Base-by-base conservation (phyloP, 2,797 vertebrate species). In the Etheostoma perlongum region DNA sequence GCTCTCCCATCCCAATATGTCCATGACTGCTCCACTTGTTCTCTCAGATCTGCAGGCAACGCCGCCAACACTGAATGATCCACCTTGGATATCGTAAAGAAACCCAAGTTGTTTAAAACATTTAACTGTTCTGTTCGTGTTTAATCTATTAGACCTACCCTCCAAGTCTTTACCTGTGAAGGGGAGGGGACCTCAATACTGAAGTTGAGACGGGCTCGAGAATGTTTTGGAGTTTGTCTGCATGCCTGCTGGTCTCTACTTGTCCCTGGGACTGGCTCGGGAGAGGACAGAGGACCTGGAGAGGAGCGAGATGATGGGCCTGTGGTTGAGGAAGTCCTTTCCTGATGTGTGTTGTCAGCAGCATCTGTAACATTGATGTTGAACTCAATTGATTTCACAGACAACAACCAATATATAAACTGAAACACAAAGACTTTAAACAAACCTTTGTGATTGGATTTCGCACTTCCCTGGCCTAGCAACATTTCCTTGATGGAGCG, bases 101-200 rank as follows among this genome's bases (percentile, higher is more conserved):
- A 8, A 85, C 14, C 27, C 9, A 36, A 44, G 25, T 47, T 55
- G 51, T 23, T 33, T 13, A 60, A 74, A 52, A 16, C 3, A 0
- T 33, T 4, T 30, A 1, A 23, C 7, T 6, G 0, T 27, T 65
- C 4, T 46, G 27, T 2, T 36, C 1, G 36, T 23, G 2, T 52
- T 67, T 33, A 1, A 23, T 42, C 36, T 16, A 33, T 53, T 44
- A 49, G 10, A 47, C 5, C 40, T 47, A 12, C 36, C 18, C 57
- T 58, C 54, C 19, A 30, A 18, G 2, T 10, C 44, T 55, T 49
- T 93, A 99, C 98, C 97, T 99, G 98, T 65, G 98, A 99, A 49
- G 97, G 95, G 6, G 98, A 97, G 0, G 98, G 98, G 74, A 99
- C 93, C 88, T 99, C 97, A 73, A 99, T 98, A 71, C 96, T 99